phyloP scores from a whole-genome alignment of 2,113 vertebrate species.

The Mungos mungo region DNA sequence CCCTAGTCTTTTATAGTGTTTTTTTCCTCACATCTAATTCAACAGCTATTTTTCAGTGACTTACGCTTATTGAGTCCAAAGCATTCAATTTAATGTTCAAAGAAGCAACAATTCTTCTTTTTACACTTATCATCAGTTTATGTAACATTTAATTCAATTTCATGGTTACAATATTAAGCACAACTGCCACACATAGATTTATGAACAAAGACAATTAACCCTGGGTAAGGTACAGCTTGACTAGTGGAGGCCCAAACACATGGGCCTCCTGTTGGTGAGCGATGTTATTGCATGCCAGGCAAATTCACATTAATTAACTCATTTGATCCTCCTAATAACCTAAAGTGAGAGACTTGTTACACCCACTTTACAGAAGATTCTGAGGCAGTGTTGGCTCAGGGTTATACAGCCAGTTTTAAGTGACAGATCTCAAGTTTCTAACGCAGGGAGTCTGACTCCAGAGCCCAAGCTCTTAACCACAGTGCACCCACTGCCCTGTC shows the following conservation, averaged over 20 bases:
- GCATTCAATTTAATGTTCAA: slow-evolving; percentile 66
- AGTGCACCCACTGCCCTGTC: neutral
- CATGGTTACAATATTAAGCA: slow-evolving; percentile 58
- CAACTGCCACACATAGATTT: slow-evolving; percentile 54
- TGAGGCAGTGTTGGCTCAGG: neutral
- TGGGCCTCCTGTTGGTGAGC: neutral
- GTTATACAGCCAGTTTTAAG: neutral
- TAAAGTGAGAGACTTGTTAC: neutral
- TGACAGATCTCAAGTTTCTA: neutral
- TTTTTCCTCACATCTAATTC: slow-evolving; percentile 36
- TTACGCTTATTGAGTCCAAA: slow-evolving; percentile 45
- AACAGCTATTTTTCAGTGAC: slow-evolving; percentile 14
- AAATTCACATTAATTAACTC: neutral
- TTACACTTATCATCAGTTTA: slow-evolving; percentile 49
- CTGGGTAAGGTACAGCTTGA: neutral
- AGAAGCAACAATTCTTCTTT: slow-evolving; percentile 56
- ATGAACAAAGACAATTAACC: slow-evolving; percentile 54
- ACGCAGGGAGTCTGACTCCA: neutral
- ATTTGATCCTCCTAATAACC: neutral
- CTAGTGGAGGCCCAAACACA: neutral
- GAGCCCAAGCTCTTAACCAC: neutral
- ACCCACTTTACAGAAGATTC: neutral
- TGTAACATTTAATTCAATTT: slow-evolving; percentile 65
- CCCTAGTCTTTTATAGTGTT: neutral
- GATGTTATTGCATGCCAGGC: neutral